These are phyloP conservation scores for Onychostruthus taczanowskii DNA, from an alignment of 2,113 vertebrate species.

Conservation along the genomic window DNA sequence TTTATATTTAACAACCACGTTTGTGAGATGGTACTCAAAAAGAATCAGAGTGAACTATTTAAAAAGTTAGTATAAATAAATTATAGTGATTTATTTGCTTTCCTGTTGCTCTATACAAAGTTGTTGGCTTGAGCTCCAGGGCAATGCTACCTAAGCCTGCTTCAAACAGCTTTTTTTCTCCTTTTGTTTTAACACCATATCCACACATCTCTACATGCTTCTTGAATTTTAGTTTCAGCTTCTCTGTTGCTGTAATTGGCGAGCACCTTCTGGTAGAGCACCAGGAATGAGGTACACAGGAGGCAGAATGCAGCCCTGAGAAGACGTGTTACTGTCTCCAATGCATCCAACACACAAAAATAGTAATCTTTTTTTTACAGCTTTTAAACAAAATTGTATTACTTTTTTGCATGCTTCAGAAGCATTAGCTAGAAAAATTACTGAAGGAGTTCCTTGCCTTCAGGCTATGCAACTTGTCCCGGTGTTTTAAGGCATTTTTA, in stretches of 20 bases:
- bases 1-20: conserved; percentile 33
- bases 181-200: background rate
- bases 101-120: conserved; percentile 6
- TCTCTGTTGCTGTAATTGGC: background rate
- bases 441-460: conserved; percentile 26
- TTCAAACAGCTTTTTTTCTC: background rate
- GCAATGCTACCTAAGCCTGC: background rate
- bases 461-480: conserved; percentile 24
- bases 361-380: background rate
- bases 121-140: background rate
- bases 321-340: background rate
- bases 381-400: background rate
- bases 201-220: background rate
- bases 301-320: background rate
- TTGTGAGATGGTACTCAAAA: conserved; percentile 25
- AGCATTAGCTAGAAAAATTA: conserved; percentile 1
- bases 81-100: conserved; percentile 40
- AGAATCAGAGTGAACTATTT: conserved; percentile 18
- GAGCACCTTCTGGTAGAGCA: background rate
- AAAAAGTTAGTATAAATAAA: conserved; percentile 49
- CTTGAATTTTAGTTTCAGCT: background rate
- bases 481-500: conserved; percentile 39
- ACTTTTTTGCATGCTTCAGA: background rate
- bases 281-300: background rate
- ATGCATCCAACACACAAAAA: background rate